These are phyloP conservation scores for Dicentrarchus labrax DNA, from an alignment of 2,113 vertebrate species.

Conservation along the genomic window DNA sequence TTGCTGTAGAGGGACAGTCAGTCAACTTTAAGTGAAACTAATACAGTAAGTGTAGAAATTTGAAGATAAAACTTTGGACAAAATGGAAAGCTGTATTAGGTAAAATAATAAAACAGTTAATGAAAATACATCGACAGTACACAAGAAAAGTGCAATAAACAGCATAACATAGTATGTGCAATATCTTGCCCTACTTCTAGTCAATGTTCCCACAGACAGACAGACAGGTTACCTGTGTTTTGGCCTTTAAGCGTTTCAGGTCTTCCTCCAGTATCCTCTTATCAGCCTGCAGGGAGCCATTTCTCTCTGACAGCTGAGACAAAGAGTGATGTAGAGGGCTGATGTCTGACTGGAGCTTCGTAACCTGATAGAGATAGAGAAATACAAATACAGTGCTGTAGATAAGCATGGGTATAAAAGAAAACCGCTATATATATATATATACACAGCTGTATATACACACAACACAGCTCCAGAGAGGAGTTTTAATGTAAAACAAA, in stretches of 20 bases:
- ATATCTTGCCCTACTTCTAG: background rate
- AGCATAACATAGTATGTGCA: background rate
- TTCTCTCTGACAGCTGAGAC: constrained; percentile 93
- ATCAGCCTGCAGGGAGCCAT: constrained; percentile 94
- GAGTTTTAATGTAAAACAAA: background rate
- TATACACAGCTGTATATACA: too few relatives aligned
- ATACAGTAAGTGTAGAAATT: background rate
- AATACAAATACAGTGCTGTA: background rate
- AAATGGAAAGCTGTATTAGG: background rate
- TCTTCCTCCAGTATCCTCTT: constrained; percentile 96
- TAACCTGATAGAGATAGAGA: constrained; percentile 81
- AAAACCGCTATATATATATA: background rate
- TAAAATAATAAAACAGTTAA: too few relatives aligned
- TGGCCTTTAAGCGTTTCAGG: constrained; percentile 93
- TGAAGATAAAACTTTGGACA: background rate
- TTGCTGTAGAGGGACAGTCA: constrained; percentile 83
- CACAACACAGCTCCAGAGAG: background rate
- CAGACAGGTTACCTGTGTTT: constrained; percentile 94
- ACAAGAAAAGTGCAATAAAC: background rate
- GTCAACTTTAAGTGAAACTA: background rate
- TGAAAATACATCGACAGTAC: background rate
- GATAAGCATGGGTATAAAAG: background rate
- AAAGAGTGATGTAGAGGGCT: constrained; percentile 93
- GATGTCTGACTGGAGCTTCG: constrained; percentile 93
- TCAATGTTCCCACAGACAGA: background rate